These are phyloP conservation scores for Corythoichthys intestinalis DNA, from an alignment of 2,113 vertebrate species.

Conservation along the genomic window DNA sequence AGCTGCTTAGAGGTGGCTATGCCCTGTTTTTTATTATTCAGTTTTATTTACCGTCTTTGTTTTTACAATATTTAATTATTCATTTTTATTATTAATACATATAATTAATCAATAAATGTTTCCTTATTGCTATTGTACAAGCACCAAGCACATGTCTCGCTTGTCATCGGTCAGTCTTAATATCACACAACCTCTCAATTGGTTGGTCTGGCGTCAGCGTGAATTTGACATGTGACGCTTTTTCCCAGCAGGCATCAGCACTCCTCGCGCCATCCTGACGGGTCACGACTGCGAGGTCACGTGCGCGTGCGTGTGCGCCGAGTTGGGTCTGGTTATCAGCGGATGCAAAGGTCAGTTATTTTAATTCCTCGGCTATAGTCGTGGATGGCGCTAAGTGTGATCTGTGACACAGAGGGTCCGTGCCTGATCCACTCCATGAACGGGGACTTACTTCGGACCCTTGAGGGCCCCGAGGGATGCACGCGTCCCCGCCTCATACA, in stretches of 20 bases:
- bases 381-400: not conserved
- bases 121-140: no score
- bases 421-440: conserved; percentile 99
- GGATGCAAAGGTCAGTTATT: conserved; percentile 85
- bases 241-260: conserved; percentile 82
- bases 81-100: no score
- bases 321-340: conserved; percentile 92
- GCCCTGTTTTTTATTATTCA: no score
- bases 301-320: conserved; percentile 88
- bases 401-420: conserved; percentile 80
- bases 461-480: conserved; percentile 82
- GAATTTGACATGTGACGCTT: conserved; percentile 4
- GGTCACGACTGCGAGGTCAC: conserved; percentile 95
- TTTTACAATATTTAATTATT: no score
- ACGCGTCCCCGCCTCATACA: conserved; percentile 86
- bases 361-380: not conserved
- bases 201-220: no score
- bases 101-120: no score
- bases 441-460: conserved; percentile 90
- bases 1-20: no score
- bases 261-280: conserved; percentile 87
- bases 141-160: no score
- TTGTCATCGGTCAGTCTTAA: no score
- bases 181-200: no score
- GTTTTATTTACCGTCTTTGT: no score